Percentiles rank a stretch among this genome's conserved stretches.
Conservation (phyloP, 2,888 invertebrate genomes). For the Arrhopalites spinosus region DNA sequence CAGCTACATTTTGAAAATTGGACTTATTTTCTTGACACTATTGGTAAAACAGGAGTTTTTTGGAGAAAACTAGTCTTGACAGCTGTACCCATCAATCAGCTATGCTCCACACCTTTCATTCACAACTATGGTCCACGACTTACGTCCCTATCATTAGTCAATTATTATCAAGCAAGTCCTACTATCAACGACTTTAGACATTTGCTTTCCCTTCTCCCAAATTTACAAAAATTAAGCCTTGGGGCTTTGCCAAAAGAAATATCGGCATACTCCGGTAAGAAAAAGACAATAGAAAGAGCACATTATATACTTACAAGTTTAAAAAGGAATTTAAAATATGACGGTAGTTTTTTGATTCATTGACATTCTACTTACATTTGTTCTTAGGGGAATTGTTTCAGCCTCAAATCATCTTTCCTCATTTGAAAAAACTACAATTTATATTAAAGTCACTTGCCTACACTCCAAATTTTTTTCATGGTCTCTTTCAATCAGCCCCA, state of each 20-base stretch:
- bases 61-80: slow-evolving; percentile 14
- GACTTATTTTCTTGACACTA: slow-evolving; percentile 14
- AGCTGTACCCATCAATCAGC: neutral
- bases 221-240: slow-evolving; percentile 10
- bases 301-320: neutral
- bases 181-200: slow-evolving; percentile 17
- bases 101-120: slow-evolving; percentile 19
- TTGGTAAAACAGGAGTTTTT: slow-evolving; percentile 8
- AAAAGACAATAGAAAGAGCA: neutral
- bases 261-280: slow-evolving; percentile 22
- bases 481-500: slow-evolving; percentile 21
- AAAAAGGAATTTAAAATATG: neutral
- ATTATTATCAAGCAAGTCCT: neutral
- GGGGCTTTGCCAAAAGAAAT: slow-evolving; percentile 23
- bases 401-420: neutral
- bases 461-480: slow-evolving; percentile 16
- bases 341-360: no score
- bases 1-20: slow-evolving; percentile 23
- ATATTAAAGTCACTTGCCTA: slow-evolving; percentile 19
- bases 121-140: slow-evolving; percentile 17
- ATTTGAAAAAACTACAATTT: slow-evolving; percentile 20
- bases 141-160: slow-evolving; percentile 12
- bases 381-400: neutral
- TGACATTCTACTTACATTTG: no score
- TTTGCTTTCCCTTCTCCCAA: slow-evolving; percentile 5